phyloP scores from a whole-genome alignment of 2,888 invertebrate genomes.

The Sesia bembeciformis region DNA sequence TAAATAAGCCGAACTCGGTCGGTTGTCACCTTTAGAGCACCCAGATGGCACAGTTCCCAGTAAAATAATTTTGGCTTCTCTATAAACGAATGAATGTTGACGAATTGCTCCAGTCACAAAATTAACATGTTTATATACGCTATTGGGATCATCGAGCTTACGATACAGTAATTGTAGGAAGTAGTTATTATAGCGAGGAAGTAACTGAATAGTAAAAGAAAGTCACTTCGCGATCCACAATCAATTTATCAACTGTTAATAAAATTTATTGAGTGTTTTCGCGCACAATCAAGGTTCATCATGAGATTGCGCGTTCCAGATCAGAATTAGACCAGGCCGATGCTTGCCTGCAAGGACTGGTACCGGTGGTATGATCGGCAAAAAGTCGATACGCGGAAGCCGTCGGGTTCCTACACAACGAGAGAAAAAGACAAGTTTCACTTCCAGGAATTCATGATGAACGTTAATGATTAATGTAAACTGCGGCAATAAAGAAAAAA shows the following conservation, averaged over 20 bases:
- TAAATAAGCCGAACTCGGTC: conserved; percentile 41
- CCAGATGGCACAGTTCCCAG: conserved; percentile 55
- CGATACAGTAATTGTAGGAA: too few species aligned
- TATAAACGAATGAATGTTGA: background rate
- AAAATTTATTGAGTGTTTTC: too few species aligned
- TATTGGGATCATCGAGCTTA: too few species aligned
- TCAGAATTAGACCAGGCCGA: conserved; percentile 40
- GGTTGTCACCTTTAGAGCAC: conserved; percentile 46
- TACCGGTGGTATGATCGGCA: conserved; percentile 24
- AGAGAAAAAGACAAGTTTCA: conserved; percentile 51
- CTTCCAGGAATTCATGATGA: conserved; percentile 56
- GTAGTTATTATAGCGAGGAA: too few species aligned
- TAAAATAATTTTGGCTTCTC: conserved; percentile 35
- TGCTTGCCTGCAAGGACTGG: conserved; percentile 34
- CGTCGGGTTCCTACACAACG: conserved; percentile 41
- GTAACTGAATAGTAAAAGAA: too few species aligned
- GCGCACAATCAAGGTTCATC: background rate
- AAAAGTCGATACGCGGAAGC: conserved; percentile 54
- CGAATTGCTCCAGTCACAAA: background rate
- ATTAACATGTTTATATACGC: background rate
- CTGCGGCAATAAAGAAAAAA: conserved; percentile 51
- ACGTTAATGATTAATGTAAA: conserved; percentile 49
- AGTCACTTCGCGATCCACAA: too few species aligned
- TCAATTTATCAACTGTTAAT: too few species aligned
- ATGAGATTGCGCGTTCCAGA: conserved; percentile 23